Percentiles rank a stretch among this genome's conserved stretches.
Conservation (phyloP, 2,888 invertebrate species). For the Eledone cirrhosa region DNA sequence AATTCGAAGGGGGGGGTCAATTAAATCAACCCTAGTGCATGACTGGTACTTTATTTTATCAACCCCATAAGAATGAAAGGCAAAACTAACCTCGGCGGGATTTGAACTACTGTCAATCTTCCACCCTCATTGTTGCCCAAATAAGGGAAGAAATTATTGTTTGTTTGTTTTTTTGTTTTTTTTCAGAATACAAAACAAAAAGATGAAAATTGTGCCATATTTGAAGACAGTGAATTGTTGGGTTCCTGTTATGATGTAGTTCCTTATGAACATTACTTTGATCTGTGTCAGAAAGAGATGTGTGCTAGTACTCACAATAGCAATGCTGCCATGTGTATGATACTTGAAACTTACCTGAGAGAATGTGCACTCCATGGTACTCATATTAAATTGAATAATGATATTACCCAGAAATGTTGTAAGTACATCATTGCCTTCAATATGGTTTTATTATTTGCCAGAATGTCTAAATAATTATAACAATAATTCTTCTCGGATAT, state of each 20-base stretch:
- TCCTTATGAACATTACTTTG: slow-evolving; percentile 10
- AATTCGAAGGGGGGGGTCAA: too few species aligned
- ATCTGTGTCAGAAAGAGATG: slow-evolving; percentile 22
- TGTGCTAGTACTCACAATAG: neutral
- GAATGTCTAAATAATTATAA: too few species aligned
- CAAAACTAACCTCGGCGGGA: too few species aligned
- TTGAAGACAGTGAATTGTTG: neutral
- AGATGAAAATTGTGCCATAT: slow-evolving; percentile 4
- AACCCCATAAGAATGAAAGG: too few species aligned
- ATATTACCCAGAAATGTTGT: neutral
- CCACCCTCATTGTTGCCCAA: too few species aligned
- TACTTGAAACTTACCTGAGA: slow-evolving; percentile 5
- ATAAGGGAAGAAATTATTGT: neutral
- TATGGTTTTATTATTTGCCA: too few species aligned
- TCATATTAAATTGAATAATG: neutral
- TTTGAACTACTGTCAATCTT: too few species aligned
- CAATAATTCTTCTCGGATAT: too few species aligned
- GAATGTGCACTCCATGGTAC: slow-evolving; percentile 14
- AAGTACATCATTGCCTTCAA: slow-evolving; percentile 1
- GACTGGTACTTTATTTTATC: too few species aligned
- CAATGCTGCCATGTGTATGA: slow-evolving; percentile 19
- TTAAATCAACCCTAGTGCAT: too few species aligned
- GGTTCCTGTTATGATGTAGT: slow-evolving; percentile 19
- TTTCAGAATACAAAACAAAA: slow-evolving; percentile 23
- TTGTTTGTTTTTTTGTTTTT: neutral